Percentiles rank a stretch among this genome's conserved stretches.
These are phyloP conservation scores for Eueremaeus valkanovi DNA, from an alignment of 2,888 invertebrate species.

Conservation along the genomic window DNA sequence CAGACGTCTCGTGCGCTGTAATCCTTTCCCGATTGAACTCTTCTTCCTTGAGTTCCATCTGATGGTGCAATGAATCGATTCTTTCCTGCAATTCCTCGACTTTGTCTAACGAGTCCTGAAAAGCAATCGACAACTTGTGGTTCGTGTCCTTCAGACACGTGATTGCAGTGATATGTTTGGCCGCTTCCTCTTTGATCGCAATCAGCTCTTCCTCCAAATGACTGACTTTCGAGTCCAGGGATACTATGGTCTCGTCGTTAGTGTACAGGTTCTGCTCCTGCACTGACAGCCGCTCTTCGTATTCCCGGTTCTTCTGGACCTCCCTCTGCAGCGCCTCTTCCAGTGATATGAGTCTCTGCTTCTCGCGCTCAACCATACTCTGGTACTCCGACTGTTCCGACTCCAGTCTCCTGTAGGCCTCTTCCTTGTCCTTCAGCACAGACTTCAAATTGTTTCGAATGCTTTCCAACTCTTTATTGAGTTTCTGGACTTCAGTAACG, in stretches of 20 bases:
- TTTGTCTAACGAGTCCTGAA: background rate
- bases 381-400: background rate
- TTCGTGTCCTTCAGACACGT: conserved; percentile 1
- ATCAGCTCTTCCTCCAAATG: conserved; percentile 18
- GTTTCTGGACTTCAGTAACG: background rate
- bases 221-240: conserved; percentile 19
- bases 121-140: background rate
- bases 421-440: background rate
- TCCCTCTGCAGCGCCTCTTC: background rate
- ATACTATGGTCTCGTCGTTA: background rate
- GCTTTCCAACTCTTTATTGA: conserved; percentile 6
- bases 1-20: background rate
- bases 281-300: background rate
- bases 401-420: background rate
- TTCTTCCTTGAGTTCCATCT: conserved; percentile 18
- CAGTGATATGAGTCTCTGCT: background rate
- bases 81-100: conserved; percentile 6
- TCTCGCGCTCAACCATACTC: background rate
- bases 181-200: conserved; percentile 40
- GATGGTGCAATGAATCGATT: background rate
- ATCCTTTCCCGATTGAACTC: conserved; percentile 10
- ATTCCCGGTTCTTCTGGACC: background rate
- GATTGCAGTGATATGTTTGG: conserved; percentile 33
- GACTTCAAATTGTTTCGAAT: background rate
- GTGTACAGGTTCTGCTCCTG: background rate